These are phyloP conservation scores for Parauchenoglanis punctatus DNA, from an alignment of 2,797 vertebrate species.

Conservation along the genomic window DNA sequence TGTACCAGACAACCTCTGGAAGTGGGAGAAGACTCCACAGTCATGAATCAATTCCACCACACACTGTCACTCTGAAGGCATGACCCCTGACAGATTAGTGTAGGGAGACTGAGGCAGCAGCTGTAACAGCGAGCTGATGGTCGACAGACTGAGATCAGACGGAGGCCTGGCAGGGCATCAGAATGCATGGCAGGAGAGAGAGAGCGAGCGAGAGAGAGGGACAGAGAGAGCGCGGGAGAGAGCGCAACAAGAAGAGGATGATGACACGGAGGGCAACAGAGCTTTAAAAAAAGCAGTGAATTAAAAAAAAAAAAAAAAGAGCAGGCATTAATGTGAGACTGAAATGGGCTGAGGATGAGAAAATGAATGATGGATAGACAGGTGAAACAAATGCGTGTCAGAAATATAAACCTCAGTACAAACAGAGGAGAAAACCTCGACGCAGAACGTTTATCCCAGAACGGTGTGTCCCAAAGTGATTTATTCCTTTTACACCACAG, in stretches of 20 bases:
- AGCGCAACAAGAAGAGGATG: not conserved
- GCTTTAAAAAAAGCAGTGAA: not conserved
- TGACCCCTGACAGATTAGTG: constrained; percentile 19
- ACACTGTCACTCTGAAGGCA: not conserved
- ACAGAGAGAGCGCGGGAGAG: no score
- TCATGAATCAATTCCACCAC: not conserved
- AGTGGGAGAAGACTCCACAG: not conserved
- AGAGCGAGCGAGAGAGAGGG: not conserved
- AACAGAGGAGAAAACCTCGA: not conserved
- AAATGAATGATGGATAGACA: not conserved
- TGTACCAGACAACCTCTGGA: not conserved
- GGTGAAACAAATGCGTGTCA: not conserved
- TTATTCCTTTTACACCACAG: not conserved
- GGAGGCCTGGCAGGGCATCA: constrained; percentile 13
- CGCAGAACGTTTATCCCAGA: not conserved
- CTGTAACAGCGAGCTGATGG: not conserved
- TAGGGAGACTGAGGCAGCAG: not conserved
- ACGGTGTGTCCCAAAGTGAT: not conserved
- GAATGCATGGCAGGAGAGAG: constrained; percentile 31
- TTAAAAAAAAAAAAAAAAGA: not conserved
- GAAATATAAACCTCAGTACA: not conserved
- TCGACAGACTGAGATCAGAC: not conserved
- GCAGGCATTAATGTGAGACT: not conserved
- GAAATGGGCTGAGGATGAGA: not conserved
- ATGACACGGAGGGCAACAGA: not conserved